Conservation (phyloP, 2,888 invertebrate species). For the Pachliopta kotzebuea region DNA sequence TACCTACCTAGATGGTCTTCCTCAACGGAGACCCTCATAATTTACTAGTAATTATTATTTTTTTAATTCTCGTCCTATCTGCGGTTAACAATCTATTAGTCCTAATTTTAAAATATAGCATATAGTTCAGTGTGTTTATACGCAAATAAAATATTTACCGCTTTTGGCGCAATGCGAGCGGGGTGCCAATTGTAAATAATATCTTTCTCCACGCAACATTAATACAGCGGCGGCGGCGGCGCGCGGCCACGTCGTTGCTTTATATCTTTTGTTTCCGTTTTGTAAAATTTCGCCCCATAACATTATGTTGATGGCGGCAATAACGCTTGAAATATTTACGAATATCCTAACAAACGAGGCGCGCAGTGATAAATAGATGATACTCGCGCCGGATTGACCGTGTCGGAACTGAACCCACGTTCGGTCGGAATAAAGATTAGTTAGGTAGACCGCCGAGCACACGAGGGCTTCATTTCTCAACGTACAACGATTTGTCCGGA, state of each 20-base stretch:
- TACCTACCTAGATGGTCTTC: too few relatives aligned
- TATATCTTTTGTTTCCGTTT: conserved; percentile 77
- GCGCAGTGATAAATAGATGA: conserved; percentile 67
- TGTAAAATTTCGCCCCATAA: conserved; percentile 77
- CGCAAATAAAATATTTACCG: conserved; percentile 32
- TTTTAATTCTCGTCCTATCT: too few relatives aligned
- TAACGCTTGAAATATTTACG: conserved; percentile 79
- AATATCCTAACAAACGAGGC: conserved; percentile 75
- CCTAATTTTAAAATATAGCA: not conserved
- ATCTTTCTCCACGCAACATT: conserved; percentile 52
- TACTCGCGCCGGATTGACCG: conserved; percentile 69
- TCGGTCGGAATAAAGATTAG: conserved; percentile 60
- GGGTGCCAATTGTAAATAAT: conserved; percentile 54
- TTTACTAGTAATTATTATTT: too few relatives aligned
- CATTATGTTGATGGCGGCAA: conserved; percentile 79
- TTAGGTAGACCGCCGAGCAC: conserved; percentile 33
- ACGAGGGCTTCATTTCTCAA: conserved; percentile 36
- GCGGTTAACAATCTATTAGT: not conserved
- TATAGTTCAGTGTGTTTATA: not conserved
- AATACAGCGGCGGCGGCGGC: conserved; percentile 52
- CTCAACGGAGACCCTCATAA: too few relatives aligned
- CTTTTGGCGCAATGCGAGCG: conserved; percentile 29
- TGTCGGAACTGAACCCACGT: conserved; percentile 39
- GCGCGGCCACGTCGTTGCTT: conserved; percentile 60
- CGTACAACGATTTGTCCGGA: conserved; percentile 33